These are phyloP conservation scores for Tricholauxania praeusta DNA, from an alignment of 2,888 invertebrate genomes.

Conservation along the genomic window DNA sequence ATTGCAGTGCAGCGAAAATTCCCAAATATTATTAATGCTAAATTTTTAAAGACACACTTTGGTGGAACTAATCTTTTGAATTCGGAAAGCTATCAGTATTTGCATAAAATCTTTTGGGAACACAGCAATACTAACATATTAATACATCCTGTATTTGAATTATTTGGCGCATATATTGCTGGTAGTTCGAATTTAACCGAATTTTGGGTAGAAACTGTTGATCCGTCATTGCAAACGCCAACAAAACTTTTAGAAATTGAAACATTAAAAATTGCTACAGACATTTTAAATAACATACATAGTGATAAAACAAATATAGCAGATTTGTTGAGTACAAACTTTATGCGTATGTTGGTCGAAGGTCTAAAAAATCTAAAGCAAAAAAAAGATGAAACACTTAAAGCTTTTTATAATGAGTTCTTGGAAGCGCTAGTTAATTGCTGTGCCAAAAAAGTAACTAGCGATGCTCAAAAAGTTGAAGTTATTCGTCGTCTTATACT, in stretches of 20 bases:
- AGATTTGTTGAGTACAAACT: conserved; percentile 74
- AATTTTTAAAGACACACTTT: conserved; percentile 71
- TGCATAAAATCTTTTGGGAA: conserved; percentile 76
- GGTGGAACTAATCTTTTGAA: conserved; percentile 72
- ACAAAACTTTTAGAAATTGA: conserved; percentile 74
- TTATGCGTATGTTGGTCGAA: conserved; percentile 74
- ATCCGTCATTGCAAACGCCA: conserved; percentile 69
- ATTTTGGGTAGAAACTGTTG: conserved; percentile 73
- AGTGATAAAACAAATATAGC: conserved; percentile 69
- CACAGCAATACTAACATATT: conserved; percentile 63
- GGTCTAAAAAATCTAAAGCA: conserved; percentile 71
- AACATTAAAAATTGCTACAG: conserved; percentile 72
- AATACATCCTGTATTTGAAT: conserved; percentile 76
- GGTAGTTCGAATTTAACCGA: conserved; percentile 69
- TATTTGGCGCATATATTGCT: conserved; percentile 71
- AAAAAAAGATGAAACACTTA: conserved; percentile 54
- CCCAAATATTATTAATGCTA: conserved; percentile 70
- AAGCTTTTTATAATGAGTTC: conserved; percentile 67
- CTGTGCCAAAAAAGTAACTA: conserved; percentile 69
- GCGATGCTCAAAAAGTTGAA: conserved; percentile 71
- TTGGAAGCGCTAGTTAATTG: conserved; percentile 70
- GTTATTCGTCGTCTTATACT: conserved; percentile 76
- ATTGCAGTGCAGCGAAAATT: conserved; percentile 68
- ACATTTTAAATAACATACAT: conserved; percentile 66
- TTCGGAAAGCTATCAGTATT: conserved; percentile 71